Evolutionary conservation across 2,113 vertebrate genomes (phyloP).

Genomic region (Stomatorhinus ivindoensis): DNA sequence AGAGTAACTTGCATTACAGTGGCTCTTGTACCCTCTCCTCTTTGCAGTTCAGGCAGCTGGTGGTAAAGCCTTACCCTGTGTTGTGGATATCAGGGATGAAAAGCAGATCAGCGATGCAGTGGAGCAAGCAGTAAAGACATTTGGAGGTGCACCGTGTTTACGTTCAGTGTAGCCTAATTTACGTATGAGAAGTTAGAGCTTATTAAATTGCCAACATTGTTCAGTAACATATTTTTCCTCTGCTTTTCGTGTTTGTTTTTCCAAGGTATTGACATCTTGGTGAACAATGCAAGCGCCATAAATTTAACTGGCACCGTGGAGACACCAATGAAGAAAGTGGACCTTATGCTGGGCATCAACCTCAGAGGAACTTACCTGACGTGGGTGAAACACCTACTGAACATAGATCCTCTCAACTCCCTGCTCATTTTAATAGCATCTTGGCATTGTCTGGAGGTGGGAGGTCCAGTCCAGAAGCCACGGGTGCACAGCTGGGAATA

Average conservation of each 20-base stretch:
- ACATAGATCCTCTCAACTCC: not conserved
- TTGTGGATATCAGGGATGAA: constrained; percentile 90
- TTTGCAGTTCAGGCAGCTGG: constrained; percentile 79
- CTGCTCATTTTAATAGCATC: not conserved
- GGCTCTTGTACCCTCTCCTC: not conserved
- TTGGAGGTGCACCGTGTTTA: constrained; percentile 73
- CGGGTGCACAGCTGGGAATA: not conserved
- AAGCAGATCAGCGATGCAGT: constrained; percentile 75
- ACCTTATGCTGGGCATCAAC: constrained; percentile 92
- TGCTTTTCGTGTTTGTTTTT: constrained; percentile 14
- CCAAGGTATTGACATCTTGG: constrained; percentile 86
- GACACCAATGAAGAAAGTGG: constrained; percentile 84
- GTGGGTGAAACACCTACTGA: constrained; percentile 53
- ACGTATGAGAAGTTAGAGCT: not conserved
- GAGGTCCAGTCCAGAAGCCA: not conserved
- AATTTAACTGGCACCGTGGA: constrained; percentile 86
- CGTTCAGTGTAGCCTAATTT: not conserved
- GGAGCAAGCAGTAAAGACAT: constrained; percentile 73
- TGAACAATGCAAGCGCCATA: constrained; percentile 97
- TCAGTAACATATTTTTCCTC: not conserved
- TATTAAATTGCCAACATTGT: not conserved
- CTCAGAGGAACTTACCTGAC: constrained; percentile 89
- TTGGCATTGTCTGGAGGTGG: not conserved
- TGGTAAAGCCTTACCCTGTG: constrained; percentile 80
- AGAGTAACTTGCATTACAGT: not conserved